Evolutionary conservation across 2,113 vertebrate genomes (phyloP), one percentile per base, ranked within the genome.

Genomic region (Tragelaphus scriptus): DNA sequence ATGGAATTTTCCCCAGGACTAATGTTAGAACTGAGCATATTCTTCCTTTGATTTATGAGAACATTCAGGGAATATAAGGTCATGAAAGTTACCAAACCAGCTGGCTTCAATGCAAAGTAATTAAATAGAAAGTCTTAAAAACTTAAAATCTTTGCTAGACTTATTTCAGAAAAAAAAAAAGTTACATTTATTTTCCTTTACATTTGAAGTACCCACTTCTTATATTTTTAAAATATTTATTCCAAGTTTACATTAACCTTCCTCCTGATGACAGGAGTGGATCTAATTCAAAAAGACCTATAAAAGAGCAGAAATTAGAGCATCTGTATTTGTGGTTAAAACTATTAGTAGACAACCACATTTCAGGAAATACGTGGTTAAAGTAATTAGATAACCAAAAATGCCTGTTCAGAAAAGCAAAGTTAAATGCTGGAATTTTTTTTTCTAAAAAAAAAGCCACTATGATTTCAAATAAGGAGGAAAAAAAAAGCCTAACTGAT

Each of bases 51-150:
- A 99, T 99, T 99, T 98, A 98, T 97, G 98, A 98, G 93, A 95
- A 98, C 97, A 82, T 98, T 98, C 97, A 97, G 98, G 98, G 98
- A 99, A 98, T 98, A 98, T 98, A 97, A 98, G 98, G 98, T 98
- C 99, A 98, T 91, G 98, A 93, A 98, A 98, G 98, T 96, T 94
- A 98, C 95, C 97, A 98, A 98, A 98, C 96, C 97, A 98, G 98
- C 98, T 98, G 98, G 97, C 97, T 98, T 98, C 92, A n/a, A 85
- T 90, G 97, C 89, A 98, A 96, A 96, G 97, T 93, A 98, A 95
- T 88, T 98, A 98, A 98, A 97, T 80, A 98, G 91, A 97, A 98
- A 98, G 97, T 98, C 97, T 96, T 97, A 97, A 3, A 98, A 98
- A 90, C 90, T 63, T 96, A 97, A 95, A 98, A 96, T 86, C 63